phyloP scores from a whole-genome alignment of 2,113 vertebrate genomes.

The Rhineura floridana region DNA sequence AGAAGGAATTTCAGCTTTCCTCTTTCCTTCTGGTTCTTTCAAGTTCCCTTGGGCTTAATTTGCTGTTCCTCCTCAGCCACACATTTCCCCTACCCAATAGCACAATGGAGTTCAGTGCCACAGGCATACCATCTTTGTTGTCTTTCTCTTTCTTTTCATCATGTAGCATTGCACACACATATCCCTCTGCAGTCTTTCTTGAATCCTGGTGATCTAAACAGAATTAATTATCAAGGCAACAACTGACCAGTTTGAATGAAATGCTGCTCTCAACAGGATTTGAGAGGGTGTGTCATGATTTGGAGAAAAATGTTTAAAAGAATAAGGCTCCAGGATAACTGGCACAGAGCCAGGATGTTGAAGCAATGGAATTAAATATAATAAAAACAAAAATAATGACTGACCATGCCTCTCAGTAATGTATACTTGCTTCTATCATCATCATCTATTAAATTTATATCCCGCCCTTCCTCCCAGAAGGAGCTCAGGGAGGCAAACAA shows the following conservation, averaged over 20 bases:
- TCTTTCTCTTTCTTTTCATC: neutral
- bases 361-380: no score
- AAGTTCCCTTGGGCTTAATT: neutral
- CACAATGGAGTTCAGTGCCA: neutral
- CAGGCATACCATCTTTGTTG: no score
- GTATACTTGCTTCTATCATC: no score
- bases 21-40: neutral
- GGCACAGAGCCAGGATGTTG: neutral
- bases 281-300: neutral
- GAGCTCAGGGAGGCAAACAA: no score
- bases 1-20: neutral
- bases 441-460: no score
- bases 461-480: no score
- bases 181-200: neutral
- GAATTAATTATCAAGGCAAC: neutral
- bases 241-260: neutral
- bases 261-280: neutral
- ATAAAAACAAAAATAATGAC: neutral
- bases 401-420: neutral
- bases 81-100: neutral
- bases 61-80: neutral
- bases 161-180: neutral
- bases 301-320: neutral
- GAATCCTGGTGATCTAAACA: neutral
- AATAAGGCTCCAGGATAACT: neutral